phyloP scores from a whole-genome alignment of 2,797 vertebrate genomes.

The Chelonia mydas region DNA sequence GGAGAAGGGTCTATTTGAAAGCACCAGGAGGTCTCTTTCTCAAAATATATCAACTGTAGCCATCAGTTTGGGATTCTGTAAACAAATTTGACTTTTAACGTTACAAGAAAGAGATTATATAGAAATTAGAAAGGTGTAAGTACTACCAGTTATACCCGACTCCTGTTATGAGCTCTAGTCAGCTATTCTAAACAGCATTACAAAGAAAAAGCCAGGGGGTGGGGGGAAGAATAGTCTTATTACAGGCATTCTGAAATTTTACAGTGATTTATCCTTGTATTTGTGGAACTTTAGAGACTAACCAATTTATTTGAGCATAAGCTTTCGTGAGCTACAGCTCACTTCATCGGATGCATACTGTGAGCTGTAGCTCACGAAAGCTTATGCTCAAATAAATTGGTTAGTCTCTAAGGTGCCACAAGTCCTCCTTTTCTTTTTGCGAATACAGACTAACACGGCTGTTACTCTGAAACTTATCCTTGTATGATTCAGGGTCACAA shows the following conservation, averaged over 20 bases:
- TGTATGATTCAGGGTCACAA: neutral
- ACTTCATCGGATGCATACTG: too few relatives aligned
- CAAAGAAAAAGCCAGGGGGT: neutral
- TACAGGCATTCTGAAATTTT: neutral
- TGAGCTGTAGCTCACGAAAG: too few relatives aligned
- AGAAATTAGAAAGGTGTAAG: neutral
- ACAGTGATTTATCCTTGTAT: neutral
- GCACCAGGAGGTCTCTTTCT: conserved; percentile 30
- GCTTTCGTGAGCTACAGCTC: too few relatives aligned
- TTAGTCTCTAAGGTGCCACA: too few relatives aligned
- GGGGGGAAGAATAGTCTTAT: neutral
- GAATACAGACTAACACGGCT: too few relatives aligned
- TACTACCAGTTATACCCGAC: neutral
- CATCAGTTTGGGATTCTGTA: conserved; percentile 47
- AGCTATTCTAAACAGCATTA: neutral
- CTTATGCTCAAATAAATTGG: too few relatives aligned
- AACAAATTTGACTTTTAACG: conserved; percentile 51
- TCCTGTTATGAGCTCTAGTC: neutral
- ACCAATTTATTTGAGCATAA: too few relatives aligned
- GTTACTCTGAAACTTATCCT: too few relatives aligned
- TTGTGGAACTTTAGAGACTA: too few relatives aligned
- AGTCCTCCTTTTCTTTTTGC: too few relatives aligned
- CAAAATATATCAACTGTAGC: conserved; percentile 25
- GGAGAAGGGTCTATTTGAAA: conserved; percentile 43
- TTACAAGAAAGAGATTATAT: conserved; percentile 25